Conservation (phyloP, 2,888 invertebrate genomes). For the Pedicia rivosa region DNA sequence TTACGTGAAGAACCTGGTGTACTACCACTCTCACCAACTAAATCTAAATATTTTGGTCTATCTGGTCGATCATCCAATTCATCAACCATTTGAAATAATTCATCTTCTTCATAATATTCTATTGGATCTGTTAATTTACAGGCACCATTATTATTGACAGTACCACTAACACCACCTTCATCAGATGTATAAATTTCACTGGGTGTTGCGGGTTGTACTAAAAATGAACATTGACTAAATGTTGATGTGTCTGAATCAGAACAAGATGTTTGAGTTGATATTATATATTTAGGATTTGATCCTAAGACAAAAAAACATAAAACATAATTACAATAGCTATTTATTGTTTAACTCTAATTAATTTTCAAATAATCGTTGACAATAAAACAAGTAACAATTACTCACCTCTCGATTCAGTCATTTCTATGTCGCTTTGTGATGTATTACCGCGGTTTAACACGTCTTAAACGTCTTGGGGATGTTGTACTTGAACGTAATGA, state of each 20-base stretch:
- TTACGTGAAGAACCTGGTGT: constrained; percentile 45
- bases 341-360: too few species aligned
- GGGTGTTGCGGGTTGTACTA: constrained; percentile 7
- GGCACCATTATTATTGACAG: too few species aligned
- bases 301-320: neutral
- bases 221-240: constrained; percentile 12
- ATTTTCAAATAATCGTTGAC: too few species aligned
- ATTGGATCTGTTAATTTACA: neutral
- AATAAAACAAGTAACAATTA: too few species aligned
- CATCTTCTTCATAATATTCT: constrained; percentile 9
- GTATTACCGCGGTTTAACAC: constrained; percentile 10
- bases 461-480: constrained; percentile 13
- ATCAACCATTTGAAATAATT: constrained; percentile 11
- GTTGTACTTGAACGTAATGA: constrained; percentile 36
- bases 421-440: constrained; percentile 12
- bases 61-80: constrained; percentile 28
- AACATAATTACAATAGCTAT: neutral
- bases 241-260: constrained; percentile 14
- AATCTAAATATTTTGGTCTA: constrained; percentile 44
- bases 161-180: too few species aligned
- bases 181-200: neutral
- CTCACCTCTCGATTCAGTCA: constrained; percentile 12
- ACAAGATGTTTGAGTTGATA: constrained; percentile 13
- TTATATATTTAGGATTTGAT: constrained; percentile 10
- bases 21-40: constrained; percentile 40